A percentile compares a stretch with the other conserved stretches of the same genome.
Evolutionary conservation across 2,797 vertebrate genomes (phyloP).

Genomic region (Orestias chungarensis): DNA sequence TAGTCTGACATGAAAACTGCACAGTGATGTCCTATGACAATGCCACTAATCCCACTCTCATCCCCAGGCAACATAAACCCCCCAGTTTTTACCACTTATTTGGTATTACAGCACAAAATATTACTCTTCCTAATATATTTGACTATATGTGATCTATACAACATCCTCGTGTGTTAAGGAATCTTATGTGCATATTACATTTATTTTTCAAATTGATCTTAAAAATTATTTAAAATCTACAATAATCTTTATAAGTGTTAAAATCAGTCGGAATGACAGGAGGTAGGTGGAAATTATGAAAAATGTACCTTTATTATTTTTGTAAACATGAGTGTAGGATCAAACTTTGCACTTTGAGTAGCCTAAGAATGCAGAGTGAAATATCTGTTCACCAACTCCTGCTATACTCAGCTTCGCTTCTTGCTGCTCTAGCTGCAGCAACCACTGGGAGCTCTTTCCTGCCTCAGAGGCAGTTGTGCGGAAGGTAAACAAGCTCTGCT

Average conservation of each 20-base stretch:
- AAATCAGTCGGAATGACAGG: neutral
- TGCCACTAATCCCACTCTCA: neutral
- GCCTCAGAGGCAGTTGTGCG: neutral
- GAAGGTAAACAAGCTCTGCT: neutral
- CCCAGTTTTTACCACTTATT: neutral
- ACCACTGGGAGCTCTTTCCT: neutral
- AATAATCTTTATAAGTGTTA: neutral
- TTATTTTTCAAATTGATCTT: neutral
- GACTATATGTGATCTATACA: neutral
- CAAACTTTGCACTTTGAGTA: neutral
- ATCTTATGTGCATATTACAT: neutral
- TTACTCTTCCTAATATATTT: neutral
- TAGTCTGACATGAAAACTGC: neutral
- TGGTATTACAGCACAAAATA: neutral
- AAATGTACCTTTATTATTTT: neutral
- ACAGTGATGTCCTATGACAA: neutral
- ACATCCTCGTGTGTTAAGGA: neutral
- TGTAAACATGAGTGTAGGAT: neutral
- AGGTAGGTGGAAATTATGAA: neutral
- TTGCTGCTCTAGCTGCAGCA: neutral
- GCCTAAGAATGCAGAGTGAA: neutral
- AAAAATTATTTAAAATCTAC: neutral
- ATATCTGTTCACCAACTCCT: neutral
- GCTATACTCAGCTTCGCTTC: neutral
- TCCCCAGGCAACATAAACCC: neutral